phyloP scores from a whole-genome alignment of 1,140 invertebrate species.

The Brachionus sp. region DNA sequence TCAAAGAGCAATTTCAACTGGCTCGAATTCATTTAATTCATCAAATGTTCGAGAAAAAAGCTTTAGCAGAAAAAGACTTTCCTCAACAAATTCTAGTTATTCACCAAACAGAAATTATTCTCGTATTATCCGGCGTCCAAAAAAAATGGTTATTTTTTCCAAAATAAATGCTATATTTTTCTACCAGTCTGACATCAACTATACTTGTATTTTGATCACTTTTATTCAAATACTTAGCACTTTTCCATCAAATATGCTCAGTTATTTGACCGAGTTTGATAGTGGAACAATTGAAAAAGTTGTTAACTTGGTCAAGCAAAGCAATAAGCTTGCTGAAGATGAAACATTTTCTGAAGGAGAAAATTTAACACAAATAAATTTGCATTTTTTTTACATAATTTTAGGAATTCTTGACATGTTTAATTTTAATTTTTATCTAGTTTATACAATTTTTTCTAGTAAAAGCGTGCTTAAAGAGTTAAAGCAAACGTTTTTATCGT shows the following conservation, averaged over 20 bases:
- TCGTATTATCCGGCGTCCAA: not conserved
- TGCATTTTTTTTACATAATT: not conserved
- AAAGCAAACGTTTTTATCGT: not conserved
- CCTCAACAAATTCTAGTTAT: not conserved
- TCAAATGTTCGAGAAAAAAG: not conserved
- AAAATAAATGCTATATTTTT: conserved; percentile 18
- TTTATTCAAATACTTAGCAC: conserved; percentile 15
- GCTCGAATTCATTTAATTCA: not conserved
- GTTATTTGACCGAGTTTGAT: conserved; percentile 15
- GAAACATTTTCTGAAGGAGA: not conserved
- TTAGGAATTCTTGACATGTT: conserved; percentile 8
- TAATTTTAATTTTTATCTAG: conserved; percentile 18
- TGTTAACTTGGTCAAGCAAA: not conserved
- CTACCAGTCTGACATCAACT: not conserved
- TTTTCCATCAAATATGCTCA: not conserved
- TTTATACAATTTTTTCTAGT: conserved; percentile 24
- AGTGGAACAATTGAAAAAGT: not conserved
- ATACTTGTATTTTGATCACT: not conserved
- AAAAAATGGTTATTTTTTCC: not conserved
- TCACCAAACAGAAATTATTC: not conserved
- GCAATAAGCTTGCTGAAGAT: not conserved
- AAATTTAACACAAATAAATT: not conserved
- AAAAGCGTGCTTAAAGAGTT: conserved; percentile 10
- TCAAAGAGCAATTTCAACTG: not conserved
- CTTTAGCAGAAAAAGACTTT: not conserved